phyloP scores from a whole-genome alignment of 2,797 vertebrate genomes.

The Euthynnus affinis region DNA sequence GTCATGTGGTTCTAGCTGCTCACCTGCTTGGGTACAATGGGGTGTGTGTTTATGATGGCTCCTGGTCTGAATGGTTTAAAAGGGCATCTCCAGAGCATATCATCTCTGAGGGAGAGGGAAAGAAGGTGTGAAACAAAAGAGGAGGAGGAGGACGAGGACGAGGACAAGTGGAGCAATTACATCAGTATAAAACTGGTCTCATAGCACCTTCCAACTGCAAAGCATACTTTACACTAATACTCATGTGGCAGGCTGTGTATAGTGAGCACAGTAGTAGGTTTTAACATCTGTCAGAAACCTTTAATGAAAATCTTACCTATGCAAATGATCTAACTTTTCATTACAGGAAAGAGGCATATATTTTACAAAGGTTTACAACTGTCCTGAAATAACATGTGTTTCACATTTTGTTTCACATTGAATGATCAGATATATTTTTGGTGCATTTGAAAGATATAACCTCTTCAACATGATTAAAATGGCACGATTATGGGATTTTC shows the following conservation, averaged over 20 bases:
- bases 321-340: not conserved
- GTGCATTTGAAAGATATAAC: not conserved
- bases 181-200: not conserved
- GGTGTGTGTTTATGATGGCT: constrained; percentile 92
- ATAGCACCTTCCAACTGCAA: not conserved
- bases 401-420: not conserved
- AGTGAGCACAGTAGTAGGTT: not conserved
- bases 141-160: too few relatives aligned
- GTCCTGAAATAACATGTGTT: not conserved
- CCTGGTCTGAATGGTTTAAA: constrained; percentile 94
- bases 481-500: not conserved
- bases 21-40: constrained; percentile 90
- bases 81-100: constrained; percentile 87
- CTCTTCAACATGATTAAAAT: not conserved
- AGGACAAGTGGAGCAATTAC: not conserved
- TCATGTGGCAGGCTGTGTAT: not conserved
- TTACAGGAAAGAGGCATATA: not conserved
- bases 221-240: not conserved
- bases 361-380: not conserved
- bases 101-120: constrained; percentile 85
- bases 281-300: not conserved
- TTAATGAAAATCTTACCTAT: constrained; percentile 6
- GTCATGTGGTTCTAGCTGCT: constrained; percentile 92
- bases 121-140: constrained; percentile 60
- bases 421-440: not conserved